Evolutionary conservation across 2,888 invertebrate genomes (phyloP).

Genomic region (Trachelus troglodyta): DNA sequence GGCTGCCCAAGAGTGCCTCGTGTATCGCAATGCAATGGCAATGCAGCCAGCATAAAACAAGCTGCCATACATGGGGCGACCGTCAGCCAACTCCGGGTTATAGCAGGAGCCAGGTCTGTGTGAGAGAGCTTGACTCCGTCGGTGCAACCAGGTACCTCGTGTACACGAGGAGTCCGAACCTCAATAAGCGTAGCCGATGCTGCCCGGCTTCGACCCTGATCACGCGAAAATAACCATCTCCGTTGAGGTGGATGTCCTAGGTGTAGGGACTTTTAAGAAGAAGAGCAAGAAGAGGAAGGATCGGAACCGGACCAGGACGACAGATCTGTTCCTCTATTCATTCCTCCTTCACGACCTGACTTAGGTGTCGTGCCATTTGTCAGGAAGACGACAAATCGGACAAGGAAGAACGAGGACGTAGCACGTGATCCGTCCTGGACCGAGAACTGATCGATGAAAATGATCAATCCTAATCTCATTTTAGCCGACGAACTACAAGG

Average conservation of each 20-base stretch:
- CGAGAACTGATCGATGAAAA: neutral
- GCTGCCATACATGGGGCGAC: slow-evolving; percentile 66
- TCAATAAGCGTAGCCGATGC: neutral
- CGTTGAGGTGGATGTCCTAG: neutral
- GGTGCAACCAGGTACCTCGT: neutral
- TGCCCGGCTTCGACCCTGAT: neutral
- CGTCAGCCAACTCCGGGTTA: slow-evolving; percentile 51
- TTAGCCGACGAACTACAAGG: neutral
- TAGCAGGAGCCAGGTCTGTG: slow-evolving; percentile 16
- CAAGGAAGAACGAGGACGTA: neutral
- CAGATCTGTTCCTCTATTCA: neutral
- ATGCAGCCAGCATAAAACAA: slow-evolving; percentile 62
- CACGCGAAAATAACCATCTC: neutral
- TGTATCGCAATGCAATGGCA: slow-evolving; percentile 53
- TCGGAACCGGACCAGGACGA: neutral
- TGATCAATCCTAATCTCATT: neutral
- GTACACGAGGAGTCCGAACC: neutral
- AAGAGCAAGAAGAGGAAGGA: neutral
- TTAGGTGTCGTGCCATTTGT: neutral
- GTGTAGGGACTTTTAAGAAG: neutral
- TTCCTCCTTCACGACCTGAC: neutral
- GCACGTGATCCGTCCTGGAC: neutral
- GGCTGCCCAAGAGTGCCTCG: slow-evolving; percentile 33
- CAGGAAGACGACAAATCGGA: neutral
- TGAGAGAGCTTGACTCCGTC: neutral